phyloP scores from a whole-genome alignment of 2,797 vertebrate genomes.

The Cynopterus sphinx region DNA sequence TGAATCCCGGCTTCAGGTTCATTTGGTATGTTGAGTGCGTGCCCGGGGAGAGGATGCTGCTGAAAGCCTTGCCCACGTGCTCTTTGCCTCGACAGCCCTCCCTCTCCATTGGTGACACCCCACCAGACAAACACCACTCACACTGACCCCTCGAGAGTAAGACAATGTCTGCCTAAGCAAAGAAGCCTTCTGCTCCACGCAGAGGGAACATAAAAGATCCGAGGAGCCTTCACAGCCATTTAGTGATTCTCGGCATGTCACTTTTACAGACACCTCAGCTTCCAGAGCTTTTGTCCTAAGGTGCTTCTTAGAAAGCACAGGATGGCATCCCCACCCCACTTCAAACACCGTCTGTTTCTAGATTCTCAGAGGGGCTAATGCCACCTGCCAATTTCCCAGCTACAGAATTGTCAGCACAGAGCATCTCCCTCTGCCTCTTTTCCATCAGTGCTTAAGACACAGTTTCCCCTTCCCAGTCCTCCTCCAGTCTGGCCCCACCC shows the following conservation, averaged over 20 bases:
- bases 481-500: constrained; percentile 46
- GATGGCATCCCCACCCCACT: constrained; percentile 75
- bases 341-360: constrained; percentile 76
- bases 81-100: constrained; percentile 41
- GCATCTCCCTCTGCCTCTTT: constrained; percentile 19
- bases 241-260: constrained; percentile 75
- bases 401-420: constrained; percentile 18
- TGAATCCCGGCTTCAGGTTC: constrained; percentile 71
- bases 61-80: constrained; percentile 58
- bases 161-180: constrained; percentile 59
- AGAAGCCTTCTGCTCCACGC: constrained; percentile 48
- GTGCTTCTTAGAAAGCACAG: constrained; percentile 74
- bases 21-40: constrained; percentile 76
- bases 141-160: constrained; percentile 72
- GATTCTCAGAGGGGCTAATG: constrained; percentile 69
- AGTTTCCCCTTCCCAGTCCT: not conserved
- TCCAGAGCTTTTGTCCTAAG: constrained; percentile 79
- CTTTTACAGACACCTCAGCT: constrained; percentile 78
- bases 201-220: constrained; percentile 65
- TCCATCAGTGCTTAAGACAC: not conserved
- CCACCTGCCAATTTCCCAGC: constrained; percentile 73
- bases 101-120: constrained; percentile 67
- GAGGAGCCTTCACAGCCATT: constrained; percentile 72
- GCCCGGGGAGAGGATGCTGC: constrained; percentile 62
- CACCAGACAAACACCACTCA: constrained; percentile 75